Conservation (phyloP, 23 tunicate genomes). For the Pegea sp. region DNA sequence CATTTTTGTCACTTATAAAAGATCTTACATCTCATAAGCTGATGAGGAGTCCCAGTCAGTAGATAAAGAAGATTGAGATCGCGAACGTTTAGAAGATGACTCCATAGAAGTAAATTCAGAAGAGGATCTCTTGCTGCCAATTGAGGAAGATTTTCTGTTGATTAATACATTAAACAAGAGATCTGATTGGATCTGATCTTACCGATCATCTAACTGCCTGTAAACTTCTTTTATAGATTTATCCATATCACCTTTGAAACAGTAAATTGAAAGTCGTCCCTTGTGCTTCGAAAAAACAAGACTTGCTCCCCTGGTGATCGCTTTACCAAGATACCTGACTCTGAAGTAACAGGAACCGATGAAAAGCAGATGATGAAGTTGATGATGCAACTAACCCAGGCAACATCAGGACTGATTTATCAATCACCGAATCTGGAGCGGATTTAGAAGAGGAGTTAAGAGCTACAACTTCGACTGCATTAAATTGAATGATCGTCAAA, state of each 20-base stretch:
- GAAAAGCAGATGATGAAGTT: background rate
- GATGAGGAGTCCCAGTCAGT: background rate
- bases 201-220: background rate
- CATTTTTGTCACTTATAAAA: too few relatives aligned
- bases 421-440: constrained; percentile 14
- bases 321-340: constrained; percentile 59
- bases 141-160: constrained; percentile 16
- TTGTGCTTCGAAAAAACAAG: constrained; percentile 37
- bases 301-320: constrained; percentile 78
- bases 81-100: background rate
- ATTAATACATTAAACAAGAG: background rate
- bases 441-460: constrained; percentile 3
- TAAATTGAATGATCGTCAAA: constrained; percentile 44
- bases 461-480: constrained; percentile 42
- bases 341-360: constrained; percentile 1
- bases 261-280: constrained; percentile 25
- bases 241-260: constrained; percentile 73
- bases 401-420: constrained; percentile 28
- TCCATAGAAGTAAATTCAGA: background rate
- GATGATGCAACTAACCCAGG: constrained; percentile 18
- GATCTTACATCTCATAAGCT: background rate
- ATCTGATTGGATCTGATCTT: background rate
- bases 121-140: constrained; percentile 14
- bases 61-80: background rate
- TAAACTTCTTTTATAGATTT: background rate